Percentiles rank a stretch among this genome's conserved stretches.
Conservation (phyloP, 2,888 invertebrate genomes). For the Callosobruchus maculatus region DNA sequence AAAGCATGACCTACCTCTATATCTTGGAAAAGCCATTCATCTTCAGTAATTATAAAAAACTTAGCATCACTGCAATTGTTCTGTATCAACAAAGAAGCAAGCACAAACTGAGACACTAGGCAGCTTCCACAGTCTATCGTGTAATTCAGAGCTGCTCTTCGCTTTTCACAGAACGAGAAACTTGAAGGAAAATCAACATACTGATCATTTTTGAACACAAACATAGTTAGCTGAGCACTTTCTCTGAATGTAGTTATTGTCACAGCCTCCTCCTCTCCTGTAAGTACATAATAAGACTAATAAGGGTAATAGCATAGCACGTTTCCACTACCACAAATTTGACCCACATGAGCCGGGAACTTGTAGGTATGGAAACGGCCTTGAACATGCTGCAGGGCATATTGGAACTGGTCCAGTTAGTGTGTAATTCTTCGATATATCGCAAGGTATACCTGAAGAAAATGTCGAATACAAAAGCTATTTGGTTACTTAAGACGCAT, state of each 20-base stretch:
- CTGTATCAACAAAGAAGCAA: constrained; percentile 36
- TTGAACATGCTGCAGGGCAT: too few species aligned
- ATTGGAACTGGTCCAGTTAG: too few species aligned
- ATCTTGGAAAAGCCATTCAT: constrained; percentile 45
- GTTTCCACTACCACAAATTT: too few species aligned
- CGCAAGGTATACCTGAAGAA: too few species aligned
- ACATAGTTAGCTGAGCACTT: constrained; percentile 42
- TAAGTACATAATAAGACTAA: neutral
- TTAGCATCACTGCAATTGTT: constrained; percentile 45
- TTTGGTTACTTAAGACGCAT: too few species aligned
- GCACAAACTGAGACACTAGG: constrained; percentile 43
- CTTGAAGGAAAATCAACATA: constrained; percentile 9
- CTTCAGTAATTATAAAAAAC: constrained; percentile 49
- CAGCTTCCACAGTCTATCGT: constrained; percentile 48
- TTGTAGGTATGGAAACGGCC: too few species aligned
- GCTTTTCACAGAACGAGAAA: constrained; percentile 15
- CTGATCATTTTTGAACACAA: constrained; percentile 27
- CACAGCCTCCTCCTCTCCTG: constrained; percentile 22
- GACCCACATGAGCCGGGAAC: too few species aligned
- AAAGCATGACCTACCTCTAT: constrained; percentile 39
- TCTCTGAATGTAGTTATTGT: constrained; percentile 41
- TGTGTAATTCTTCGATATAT: too few species aligned
- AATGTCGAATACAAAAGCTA: too few species aligned
- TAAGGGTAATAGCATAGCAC: too few species aligned
- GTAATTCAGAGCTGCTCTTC: constrained; percentile 37